These are phyloP conservation scores for cattle (Bos taurus) DNA, from an alignment of 2,113 vertebrate species.

Conservation along the genomic window DNA sequence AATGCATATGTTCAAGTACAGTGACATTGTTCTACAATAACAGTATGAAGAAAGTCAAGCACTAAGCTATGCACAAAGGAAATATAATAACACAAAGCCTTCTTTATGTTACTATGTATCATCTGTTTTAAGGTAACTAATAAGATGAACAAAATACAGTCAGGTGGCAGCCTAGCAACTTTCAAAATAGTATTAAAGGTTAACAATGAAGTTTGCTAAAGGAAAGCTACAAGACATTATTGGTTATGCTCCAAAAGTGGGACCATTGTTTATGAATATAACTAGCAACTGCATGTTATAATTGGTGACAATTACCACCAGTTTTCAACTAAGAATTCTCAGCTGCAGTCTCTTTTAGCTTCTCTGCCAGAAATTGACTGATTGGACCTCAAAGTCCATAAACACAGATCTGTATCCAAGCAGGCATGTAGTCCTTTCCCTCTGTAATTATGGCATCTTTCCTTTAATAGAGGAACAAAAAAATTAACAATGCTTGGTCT, in stretches of 20 bases:
- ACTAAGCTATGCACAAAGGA: not conserved
- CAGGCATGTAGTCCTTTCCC: not conserved
- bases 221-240: not conserved
- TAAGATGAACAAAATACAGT: not conserved
- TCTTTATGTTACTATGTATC: not conserved
- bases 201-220: not conserved
- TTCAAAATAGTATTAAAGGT: not conserved
- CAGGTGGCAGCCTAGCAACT: not conserved
- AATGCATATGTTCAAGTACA: not conserved
- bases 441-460: not conserved
- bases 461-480: not conserved
- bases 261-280: constrained; percentile 6
- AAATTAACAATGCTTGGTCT: not conserved
- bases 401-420: not conserved
- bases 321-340: constrained; percentile 32
- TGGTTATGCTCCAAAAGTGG: not conserved
- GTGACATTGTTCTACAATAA: not conserved
- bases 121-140: not conserved
- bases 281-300: not conserved
- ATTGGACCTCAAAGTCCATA: not conserved
- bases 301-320: constrained; percentile 8
- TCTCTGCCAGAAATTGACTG: not conserved
- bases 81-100: not conserved
- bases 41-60: not conserved
- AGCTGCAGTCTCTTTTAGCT: not conserved